These are phyloP conservation scores for Macrochelys suwanniensis DNA, from an alignment of 2,797 vertebrate species.

Conservation along the genomic window DNA sequence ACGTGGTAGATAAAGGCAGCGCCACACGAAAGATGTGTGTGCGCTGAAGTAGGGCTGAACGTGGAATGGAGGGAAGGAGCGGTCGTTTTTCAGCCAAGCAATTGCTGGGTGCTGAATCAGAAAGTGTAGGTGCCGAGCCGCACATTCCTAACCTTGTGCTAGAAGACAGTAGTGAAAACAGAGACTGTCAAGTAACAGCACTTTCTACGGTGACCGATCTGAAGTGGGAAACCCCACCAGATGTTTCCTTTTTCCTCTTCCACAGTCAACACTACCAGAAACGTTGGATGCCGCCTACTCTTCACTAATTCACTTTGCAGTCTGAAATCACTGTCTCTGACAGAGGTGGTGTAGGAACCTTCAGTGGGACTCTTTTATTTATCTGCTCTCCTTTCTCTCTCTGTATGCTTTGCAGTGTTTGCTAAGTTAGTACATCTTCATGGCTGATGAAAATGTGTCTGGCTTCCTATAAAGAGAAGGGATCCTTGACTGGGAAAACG, in stretches of 20 bases:
- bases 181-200: neutral
- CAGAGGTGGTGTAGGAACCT: neutral
- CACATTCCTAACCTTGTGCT: conserved; percentile 40
- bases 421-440: neutral
- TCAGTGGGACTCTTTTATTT: accelerated
- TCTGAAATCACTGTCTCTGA: neutral
- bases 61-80: conserved; percentile 73
- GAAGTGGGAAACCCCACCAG: neutral
- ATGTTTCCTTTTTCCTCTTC: accelerated
- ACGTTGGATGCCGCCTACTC: neutral
- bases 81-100: conserved; percentile 51
- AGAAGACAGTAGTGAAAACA: neutral
- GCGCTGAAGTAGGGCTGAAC: conserved; percentile 60
- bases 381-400: neutral
- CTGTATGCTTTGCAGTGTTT: neutral
- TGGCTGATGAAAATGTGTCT: neutral
- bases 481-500: neutral
- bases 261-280: accelerated
- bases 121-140: conserved; percentile 74
- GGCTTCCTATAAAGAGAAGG: accelerated
- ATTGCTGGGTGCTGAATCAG: conserved; percentile 69
- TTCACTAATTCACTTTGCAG: neutral
- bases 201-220: accelerated
- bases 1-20: neutral
- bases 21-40: neutral